Conservation (phyloP, 2,113 vertebrate genomes). For the Gracilinanus agilis region DNA sequence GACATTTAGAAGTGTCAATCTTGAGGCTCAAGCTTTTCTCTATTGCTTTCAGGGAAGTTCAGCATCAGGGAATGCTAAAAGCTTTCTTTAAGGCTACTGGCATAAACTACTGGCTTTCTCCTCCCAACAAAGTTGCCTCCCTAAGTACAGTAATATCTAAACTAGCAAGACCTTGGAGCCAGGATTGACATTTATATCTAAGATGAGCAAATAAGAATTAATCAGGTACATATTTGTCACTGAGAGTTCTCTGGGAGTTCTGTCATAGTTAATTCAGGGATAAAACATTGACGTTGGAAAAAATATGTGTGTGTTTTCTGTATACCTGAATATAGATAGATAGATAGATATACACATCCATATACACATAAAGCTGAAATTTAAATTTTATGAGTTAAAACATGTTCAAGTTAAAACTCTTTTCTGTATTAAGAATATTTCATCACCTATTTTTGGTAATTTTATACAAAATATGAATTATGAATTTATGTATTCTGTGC, state of each 20-base stretch:
- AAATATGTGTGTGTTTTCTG: too few species aligned
- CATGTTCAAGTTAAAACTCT: background rate
- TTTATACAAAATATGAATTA: background rate
- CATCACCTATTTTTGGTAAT: background rate
- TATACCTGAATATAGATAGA: too few species aligned
- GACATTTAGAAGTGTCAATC: background rate
- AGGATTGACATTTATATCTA: background rate
- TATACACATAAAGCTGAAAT: background rate
- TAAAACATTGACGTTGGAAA: background rate
- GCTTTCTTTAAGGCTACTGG: background rate
- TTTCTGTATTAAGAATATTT: background rate
- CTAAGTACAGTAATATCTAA: background rate
- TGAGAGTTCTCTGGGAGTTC: background rate
- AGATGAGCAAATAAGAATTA: background rate
- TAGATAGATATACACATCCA: too few species aligned
- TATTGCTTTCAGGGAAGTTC: background rate
- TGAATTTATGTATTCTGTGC: background rate
- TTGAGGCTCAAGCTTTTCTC: background rate
- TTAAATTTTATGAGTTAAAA: background rate
- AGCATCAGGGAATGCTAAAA: background rate
- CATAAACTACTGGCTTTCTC: background rate
- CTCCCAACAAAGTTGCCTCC: background rate
- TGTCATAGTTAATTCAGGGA: background rate
- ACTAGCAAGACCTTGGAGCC: background rate
- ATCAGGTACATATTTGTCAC: background rate